phyloP scores from a whole-genome alignment of 2,113 vertebrate genomes.

The Ochotona princeps region DNA sequence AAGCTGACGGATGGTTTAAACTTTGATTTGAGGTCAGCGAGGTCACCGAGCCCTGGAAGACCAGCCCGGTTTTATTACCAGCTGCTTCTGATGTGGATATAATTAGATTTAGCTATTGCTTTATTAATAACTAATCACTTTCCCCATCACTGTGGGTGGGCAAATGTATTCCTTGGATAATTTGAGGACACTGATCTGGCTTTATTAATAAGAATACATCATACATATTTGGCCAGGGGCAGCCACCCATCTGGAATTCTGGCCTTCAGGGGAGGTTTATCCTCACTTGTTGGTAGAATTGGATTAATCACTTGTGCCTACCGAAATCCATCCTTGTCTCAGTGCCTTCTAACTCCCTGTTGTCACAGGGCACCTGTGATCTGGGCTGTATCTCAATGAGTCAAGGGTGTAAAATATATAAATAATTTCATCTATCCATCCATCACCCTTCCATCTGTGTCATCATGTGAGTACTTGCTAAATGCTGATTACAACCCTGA shows the following conservation, averaged over 20 bases:
- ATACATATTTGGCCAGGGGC: constrained; percentile 62
- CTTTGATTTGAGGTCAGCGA: constrained; percentile 84
- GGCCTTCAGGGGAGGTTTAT: constrained; percentile 24
- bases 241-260: constrained; percentile 1
- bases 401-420: neutral
- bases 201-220: constrained; percentile 84
- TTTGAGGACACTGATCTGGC: constrained; percentile 78
- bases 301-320: neutral
- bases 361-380: neutral
- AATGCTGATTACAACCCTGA: neutral
- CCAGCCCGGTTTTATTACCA: constrained; percentile 85
- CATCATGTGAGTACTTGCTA: neutral
- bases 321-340: neutral
- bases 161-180: constrained; percentile 84
- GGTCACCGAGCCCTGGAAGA: constrained; percentile 84
- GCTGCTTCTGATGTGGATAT: constrained; percentile 86
- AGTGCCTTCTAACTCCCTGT: neutral
- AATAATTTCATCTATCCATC: neutral
- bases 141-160: constrained; percentile 76
- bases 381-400: neutral
- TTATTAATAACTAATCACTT: constrained; percentile 90
- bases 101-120: constrained; percentile 89
- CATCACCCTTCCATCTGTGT: neutral
- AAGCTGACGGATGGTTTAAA: constrained; percentile 86
- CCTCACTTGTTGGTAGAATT: constrained; percentile 55